phyloP scores from a whole-genome alignment of 2,888 invertebrate genomes.

The Caenorhabditis plicata region DNA sequence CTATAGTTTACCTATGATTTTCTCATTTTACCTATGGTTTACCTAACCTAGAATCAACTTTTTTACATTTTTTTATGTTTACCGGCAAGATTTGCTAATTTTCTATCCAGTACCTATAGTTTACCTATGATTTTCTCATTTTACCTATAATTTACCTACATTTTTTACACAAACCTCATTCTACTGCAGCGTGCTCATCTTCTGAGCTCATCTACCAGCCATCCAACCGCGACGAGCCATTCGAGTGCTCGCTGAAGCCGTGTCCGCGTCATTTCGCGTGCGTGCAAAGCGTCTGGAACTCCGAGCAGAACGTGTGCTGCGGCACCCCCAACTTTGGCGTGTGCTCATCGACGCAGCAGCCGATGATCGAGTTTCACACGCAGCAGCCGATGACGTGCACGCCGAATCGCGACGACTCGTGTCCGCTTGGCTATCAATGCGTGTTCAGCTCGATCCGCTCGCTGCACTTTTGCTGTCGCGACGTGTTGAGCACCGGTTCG shows the following conservation, averaged over 20 bases:
- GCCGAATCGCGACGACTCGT: constrained; percentile 31
- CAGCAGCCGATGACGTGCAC: constrained; percentile 53
- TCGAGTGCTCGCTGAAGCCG: constrained; percentile 48
- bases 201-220: constrained; percentile 52
- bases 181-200: constrained; percentile 49
- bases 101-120: background rate
- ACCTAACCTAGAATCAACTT: too few species aligned
- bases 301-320: constrained; percentile 48
- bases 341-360: constrained; percentile 49
- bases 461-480: constrained; percentile 54
- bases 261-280: constrained; percentile 53
- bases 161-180: too few species aligned
- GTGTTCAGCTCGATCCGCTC: constrained; percentile 45
- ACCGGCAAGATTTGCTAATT: background rate
- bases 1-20: too few species aligned
- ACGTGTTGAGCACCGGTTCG: constrained; percentile 14
- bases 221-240: constrained; percentile 40
- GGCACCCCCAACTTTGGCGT: constrained; percentile 46
- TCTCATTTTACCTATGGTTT: too few species aligned
- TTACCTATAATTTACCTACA: background rate
- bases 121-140: background rate
- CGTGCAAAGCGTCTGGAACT: constrained; percentile 45
- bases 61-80: background rate
- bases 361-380: constrained; percentile 42
- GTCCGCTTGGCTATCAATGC: constrained; percentile 50